A percentile compares a stretch with the other conserved stretches of the same genome.
Evolutionary conservation across 1,140 invertebrate species (phyloP).

Genomic region (Plodia interpunctella): DNA sequence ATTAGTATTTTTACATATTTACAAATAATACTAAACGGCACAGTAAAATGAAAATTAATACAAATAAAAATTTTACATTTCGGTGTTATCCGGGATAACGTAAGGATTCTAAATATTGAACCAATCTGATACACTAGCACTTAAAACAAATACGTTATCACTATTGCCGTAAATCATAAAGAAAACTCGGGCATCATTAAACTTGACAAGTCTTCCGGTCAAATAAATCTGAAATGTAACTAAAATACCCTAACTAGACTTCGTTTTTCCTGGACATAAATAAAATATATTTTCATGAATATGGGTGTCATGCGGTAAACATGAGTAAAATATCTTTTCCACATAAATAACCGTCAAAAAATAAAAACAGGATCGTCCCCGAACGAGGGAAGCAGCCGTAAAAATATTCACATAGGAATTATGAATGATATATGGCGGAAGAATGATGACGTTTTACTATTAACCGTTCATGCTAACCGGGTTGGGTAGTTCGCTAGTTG

Average conservation of each 20-base stretch:
- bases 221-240: not conserved
- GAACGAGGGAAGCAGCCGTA: conserved; percentile 33
- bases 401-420: conserved; percentile 26
- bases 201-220: not conserved
- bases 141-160: too few species aligned
- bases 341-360: conserved; percentile 43
- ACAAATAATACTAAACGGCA: too few species aligned
- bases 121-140: too few species aligned
- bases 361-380: conserved; percentile 33
- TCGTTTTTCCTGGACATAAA: not conserved
- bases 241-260: not conserved
- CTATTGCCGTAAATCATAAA: too few species aligned
- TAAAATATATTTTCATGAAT: conserved; percentile 7
- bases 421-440: conserved; percentile 5
- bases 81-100: too few species aligned
- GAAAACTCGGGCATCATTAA: too few species aligned
- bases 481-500: not conserved
- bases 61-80: too few species aligned
- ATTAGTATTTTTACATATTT: too few species aligned
- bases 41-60: too few species aligned
- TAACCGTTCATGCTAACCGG: not conserved
- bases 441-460: conserved; percentile 5
- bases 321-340: conserved; percentile 30
- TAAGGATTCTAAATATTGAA: too few species aligned
- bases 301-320: conserved; percentile 14